Evolutionary conservation across 2,113 vertebrate species (phyloP).

Genomic region (Anguilla japonica): DNA sequence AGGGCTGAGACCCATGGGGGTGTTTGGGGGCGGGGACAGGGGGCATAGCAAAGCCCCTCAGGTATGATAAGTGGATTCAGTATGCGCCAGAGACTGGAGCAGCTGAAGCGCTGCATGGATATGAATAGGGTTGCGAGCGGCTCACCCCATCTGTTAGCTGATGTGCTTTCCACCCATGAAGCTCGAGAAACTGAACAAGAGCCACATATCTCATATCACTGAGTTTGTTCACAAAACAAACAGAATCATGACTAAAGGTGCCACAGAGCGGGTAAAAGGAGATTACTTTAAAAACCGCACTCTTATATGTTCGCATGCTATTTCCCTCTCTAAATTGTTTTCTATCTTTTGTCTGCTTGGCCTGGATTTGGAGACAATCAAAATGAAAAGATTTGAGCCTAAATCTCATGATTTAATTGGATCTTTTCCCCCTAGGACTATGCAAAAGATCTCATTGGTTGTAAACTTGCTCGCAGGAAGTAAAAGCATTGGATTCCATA

Average conservation of each 20-base stretch:
- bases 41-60: not conserved
- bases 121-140: not conserved
- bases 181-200: not conserved
- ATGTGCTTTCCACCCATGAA: not conserved
- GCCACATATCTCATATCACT: not conserved
- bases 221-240: not conserved
- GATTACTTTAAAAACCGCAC: not conserved
- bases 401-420: not conserved
- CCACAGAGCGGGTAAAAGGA: not conserved
- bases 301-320: not conserved
- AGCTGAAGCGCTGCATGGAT: not conserved
- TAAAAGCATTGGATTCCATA: not conserved
- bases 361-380: not conserved
- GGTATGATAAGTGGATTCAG: slow-evolving; percentile 5
- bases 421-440: not conserved
- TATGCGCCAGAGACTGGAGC: not conserved
- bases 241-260: not conserved
- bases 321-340: not conserved
- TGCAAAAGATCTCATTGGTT: not conserved
- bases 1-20: not conserved
- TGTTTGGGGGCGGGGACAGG: not conserved
- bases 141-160: not conserved
- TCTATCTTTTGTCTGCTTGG: not conserved
- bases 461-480: not conserved
- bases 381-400: not conserved